phyloP scores from a whole-genome alignment of 1,140 invertebrate genomes.

The Lordiphosa collinella region DNA sequence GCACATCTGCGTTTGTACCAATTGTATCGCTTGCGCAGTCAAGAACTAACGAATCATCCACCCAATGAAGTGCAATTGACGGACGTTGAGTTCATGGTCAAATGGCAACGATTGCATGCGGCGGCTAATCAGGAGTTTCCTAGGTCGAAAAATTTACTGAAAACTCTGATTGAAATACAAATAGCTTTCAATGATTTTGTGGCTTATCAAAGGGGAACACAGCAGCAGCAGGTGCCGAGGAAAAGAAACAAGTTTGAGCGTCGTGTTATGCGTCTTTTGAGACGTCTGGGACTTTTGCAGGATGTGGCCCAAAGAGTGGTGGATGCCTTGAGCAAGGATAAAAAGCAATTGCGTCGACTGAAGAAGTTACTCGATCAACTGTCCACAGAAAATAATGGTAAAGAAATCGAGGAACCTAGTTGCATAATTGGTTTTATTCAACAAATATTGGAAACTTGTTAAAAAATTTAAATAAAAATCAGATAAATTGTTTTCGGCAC shows the following conservation, averaged over 20 bases:
- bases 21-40: background rate
- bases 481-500: no score
- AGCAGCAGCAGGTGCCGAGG: background rate
- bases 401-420: no score
- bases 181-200: background rate
- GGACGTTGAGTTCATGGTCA: background rate
- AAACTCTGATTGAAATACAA: background rate
- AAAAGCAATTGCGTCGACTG: background rate
- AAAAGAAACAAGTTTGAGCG: background rate
- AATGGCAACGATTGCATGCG: background rate
- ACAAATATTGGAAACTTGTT: no score
- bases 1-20: background rate
- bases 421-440: no score
- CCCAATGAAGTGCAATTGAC: background rate
- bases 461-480: no score
- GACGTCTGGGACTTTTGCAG: background rate
- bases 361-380: constrained; percentile 20
- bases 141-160: no score
- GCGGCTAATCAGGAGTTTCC: background rate
- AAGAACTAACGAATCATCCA: background rate
- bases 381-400: no score
- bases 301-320: constrained; percentile 8
- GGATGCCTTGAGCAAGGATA: background rate
- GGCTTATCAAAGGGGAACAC: no score
- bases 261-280: background rate